A percentile compares a stretch with the other conserved stretches of the same genome.
Conservation (phyloP, 2,888 invertebrate genomes). For the Laothoe populi region DNA sequence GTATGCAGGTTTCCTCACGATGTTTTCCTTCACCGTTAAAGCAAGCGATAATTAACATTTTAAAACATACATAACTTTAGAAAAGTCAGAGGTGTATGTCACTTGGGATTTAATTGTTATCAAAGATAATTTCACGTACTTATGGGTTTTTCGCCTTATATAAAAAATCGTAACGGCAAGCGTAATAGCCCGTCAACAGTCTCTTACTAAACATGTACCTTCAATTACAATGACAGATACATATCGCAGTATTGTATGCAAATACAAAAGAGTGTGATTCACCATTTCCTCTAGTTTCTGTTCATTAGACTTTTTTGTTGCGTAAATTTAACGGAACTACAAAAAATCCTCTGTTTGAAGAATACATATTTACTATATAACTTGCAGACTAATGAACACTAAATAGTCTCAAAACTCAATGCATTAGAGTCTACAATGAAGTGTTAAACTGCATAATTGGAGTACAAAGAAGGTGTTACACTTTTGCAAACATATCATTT, state of each 20-base stretch:
- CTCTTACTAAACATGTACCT: neutral
- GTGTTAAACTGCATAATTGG: conserved; percentile 14
- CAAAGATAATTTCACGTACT: too few species aligned
- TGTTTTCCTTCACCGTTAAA: too few species aligned
- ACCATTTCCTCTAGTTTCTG: neutral
- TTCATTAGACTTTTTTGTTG: neutral
- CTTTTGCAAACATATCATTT: neutral
- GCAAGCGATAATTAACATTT: too few species aligned
- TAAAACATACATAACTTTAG: too few species aligned
- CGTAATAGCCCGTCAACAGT: too few species aligned
- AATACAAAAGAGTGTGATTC: neutral
- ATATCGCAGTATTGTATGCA: neutral
- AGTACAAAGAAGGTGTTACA: conserved; percentile 3
- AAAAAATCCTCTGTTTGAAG: conserved; percentile 9
- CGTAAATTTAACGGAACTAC: neutral
- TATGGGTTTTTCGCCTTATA: too few species aligned
- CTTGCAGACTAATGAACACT: neutral
- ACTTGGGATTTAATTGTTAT: too few species aligned
- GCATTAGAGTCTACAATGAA: neutral
- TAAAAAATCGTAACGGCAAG: too few species aligned
- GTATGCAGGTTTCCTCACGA: too few species aligned
- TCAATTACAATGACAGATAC: neutral
- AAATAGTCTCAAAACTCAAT: conserved; percentile 11
- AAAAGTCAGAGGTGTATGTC: too few species aligned
- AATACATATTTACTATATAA: neutral